A percentile compares a stretch with the other conserved stretches of the same genome.
Conservation (phyloP, 2,797 vertebrate species). For the Chrosomus eos region DNA sequence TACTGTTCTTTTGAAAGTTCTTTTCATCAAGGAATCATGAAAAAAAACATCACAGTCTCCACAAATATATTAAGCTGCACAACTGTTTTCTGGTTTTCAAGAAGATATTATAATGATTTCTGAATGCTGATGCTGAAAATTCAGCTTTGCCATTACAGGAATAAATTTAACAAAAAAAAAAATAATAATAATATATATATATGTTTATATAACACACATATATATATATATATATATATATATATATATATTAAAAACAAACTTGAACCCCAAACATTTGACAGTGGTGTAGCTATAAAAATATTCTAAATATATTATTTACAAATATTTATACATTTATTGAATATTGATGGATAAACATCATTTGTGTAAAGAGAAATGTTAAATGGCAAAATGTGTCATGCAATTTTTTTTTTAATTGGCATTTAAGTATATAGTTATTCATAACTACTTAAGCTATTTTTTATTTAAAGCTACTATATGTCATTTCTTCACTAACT, state of each 20-base stretch:
- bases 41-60: neutral
- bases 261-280: neutral
- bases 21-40: neutral
- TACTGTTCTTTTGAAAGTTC: neutral
- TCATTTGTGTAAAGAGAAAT: neutral
- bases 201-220: too few relatives aligned
- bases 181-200: too few relatives aligned
- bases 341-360: neutral
- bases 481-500: too few relatives aligned
- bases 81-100: neutral
- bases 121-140: neutral
- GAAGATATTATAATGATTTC: neutral
- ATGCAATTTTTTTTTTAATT: neutral
- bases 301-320: neutral
- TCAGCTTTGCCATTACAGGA: neutral
- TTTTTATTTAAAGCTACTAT: too few relatives aligned
- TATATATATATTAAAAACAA: too few relatives aligned
- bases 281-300: neutral
- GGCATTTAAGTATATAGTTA: neutral
- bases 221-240: too few relatives aligned
- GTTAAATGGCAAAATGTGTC: neutral
- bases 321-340: neutral
- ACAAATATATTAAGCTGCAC: neutral
- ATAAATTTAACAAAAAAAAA: too few relatives aligned
- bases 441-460: neutral